Conservation (phyloP, 2,888 invertebrate species). For the Athalia cordata region DNA sequence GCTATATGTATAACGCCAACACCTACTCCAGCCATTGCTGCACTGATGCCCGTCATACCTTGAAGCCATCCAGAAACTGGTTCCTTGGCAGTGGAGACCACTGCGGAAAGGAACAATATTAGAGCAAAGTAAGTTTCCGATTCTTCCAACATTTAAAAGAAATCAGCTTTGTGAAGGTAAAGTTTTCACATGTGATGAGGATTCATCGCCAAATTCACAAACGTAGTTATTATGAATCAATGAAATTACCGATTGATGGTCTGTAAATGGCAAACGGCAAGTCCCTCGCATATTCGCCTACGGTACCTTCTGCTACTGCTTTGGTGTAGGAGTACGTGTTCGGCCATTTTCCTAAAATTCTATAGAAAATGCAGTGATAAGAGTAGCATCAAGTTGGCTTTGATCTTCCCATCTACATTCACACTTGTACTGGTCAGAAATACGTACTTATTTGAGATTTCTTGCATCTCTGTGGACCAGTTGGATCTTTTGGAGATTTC, state of each 20-base stretch:
- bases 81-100: conserved; percentile 69
- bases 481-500: conserved; percentile 54
- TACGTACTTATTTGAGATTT: conserved; percentile 76
- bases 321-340: conserved; percentile 91
- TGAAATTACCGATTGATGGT: conserved; percentile 82
- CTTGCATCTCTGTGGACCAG: conserved; percentile 69
- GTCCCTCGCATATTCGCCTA: conserved; percentile 76
- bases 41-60: conserved; percentile 90
- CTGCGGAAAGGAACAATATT: conserved; percentile 53
- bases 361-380: neutral
- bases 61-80: conserved; percentile 92
- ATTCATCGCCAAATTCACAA: neutral
- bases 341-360: conserved; percentile 77
- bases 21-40: conserved; percentile 83
- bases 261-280: conserved; percentile 84
- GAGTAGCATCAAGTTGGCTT: neutral
- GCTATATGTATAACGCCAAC: conserved; percentile 88
- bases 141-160: too few species aligned
- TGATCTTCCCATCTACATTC: neutral
- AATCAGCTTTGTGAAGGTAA: too few species aligned
- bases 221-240: neutral
- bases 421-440: neutral
- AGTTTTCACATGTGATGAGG: neutral
- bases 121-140: neutral
- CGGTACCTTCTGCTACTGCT: conserved; percentile 83